Percentiles rank a stretch among this genome's conserved stretches.
These are phyloP conservation scores for Oscheius onirici DNA, from an alignment of 2,888 invertebrate species.

Conservation along the genomic window DNA sequence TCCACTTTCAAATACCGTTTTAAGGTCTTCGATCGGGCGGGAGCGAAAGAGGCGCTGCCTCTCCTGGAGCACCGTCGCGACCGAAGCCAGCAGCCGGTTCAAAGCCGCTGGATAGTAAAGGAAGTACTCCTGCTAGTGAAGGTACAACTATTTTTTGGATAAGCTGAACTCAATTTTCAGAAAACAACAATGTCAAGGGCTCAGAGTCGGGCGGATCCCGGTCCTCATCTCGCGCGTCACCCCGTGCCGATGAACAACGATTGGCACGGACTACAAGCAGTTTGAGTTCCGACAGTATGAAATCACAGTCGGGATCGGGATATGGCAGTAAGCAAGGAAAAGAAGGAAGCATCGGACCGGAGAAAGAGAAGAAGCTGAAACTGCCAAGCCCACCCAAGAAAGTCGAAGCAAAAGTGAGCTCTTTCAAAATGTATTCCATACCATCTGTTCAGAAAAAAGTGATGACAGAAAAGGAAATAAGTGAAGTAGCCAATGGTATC, in stretches of 20 bases:
- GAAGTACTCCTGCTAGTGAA: conserved; percentile 25
- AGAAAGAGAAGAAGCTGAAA: conserved; percentile 26
- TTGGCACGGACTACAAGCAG: conserved; percentile 52
- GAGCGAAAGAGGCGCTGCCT: conserved; percentile 22
- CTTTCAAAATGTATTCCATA: neutral
- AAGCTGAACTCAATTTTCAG: conserved; percentile 11
- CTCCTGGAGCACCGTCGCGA: conserved; percentile 22
- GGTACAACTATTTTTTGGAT: neutral
- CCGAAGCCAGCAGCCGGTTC: conserved; percentile 59
- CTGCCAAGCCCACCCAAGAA: conserved; percentile 26
- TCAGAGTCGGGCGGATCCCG: conserved; percentile 47
- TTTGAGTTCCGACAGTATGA: conserved; percentile 48
- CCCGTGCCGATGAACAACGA: conserved; percentile 31
- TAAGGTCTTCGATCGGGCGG: conserved; percentile 32
- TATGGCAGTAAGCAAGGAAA: conserved; percentile 21
- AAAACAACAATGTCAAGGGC: conserved; percentile 47
- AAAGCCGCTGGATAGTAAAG: conserved; percentile 44
- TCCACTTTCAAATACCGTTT: neutral
- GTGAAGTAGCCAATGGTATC: conserved; percentile 44
- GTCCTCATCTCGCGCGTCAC: conserved; percentile 48
- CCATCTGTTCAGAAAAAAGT: conserved; percentile 41
- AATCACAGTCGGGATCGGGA: conserved; percentile 39
- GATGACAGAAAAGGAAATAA: conserved; percentile 49
- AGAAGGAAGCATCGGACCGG: neutral
- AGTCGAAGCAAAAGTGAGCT: conserved; percentile 16